phyloP scores from a whole-genome alignment of 2,113 vertebrate species.

The Tonatia bakeri region DNA sequence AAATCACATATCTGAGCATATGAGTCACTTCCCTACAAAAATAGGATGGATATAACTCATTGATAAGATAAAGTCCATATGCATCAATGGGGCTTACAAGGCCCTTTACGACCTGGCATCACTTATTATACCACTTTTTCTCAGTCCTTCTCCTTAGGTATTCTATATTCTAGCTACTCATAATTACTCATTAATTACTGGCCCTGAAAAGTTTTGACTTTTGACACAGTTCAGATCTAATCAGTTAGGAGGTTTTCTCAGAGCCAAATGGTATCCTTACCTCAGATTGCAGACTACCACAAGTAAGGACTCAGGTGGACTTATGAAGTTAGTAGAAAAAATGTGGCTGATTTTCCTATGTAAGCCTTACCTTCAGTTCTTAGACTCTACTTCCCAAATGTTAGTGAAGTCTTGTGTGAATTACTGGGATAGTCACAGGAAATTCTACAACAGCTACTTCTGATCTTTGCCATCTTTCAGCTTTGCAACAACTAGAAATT shows the following conservation, averaged over 20 bases:
- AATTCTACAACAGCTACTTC: neutral
- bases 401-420: neutral
- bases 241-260: neutral
- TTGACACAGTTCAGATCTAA: conserved; percentile 18
- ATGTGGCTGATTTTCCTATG: neutral
- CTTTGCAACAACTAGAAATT: neutral
- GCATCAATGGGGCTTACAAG: neutral
- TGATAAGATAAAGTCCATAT: neutral
- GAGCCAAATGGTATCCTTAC: neutral
- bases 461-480: neutral
- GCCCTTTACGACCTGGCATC: neutral
- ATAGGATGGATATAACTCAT: neutral
- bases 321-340: neutral
- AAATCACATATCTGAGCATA: neutral
- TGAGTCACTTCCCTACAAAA: neutral
- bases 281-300: neutral
- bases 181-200: neutral
- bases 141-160: neutral
- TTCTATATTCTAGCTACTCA: neutral
- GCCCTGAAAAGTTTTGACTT: neutral
- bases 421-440: neutral
- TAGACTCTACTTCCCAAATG: neutral
- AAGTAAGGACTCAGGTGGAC: neutral
- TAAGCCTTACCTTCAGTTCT: neutral
- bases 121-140: neutral